Conservation (phyloP, 30 jellyfish, hydroid and myxozoan species). For the Turritopsis dohrnii region DNA sequence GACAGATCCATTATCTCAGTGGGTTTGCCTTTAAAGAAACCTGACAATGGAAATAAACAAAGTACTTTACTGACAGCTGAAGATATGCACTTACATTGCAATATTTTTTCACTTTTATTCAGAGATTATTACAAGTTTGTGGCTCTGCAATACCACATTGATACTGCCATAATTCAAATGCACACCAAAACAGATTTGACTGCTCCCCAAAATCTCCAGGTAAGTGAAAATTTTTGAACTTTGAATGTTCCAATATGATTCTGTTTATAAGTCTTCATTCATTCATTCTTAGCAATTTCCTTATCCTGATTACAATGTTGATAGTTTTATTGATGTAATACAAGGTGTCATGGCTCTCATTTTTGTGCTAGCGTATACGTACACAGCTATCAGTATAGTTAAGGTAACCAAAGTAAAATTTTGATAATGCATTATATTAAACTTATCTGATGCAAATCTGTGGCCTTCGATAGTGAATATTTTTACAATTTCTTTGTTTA, state of each 20-base stretch:
- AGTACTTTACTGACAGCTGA: too few relatives aligned
- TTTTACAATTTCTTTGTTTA: too few relatives aligned
- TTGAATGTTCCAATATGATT: too few relatives aligned
- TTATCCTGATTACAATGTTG: constrained; percentile 62
- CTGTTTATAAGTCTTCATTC: neutral
- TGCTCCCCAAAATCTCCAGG: constrained; percentile 37
- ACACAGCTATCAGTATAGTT: constrained; percentile 73
- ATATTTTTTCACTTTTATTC: neutral
- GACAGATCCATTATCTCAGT: too few relatives aligned
- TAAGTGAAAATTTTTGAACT: neutral
- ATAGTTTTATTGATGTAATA: constrained; percentile 50
- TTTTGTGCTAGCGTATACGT: constrained; percentile 72
- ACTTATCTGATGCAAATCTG: too few relatives aligned
- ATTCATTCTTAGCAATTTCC: constrained; percentile 77
- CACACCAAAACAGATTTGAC: constrained; percentile 39
- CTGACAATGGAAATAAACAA: too few relatives aligned
- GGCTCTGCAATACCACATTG: constrained; percentile 74
- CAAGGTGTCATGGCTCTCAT: constrained; percentile 68
- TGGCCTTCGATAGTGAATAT: too few relatives aligned
- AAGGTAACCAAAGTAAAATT: too few relatives aligned
- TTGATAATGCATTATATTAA: too few relatives aligned
- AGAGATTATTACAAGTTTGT: constrained; percentile 43
- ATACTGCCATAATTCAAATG: constrained; percentile 49
- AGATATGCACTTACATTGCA: neutral
- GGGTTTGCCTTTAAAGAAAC: too few relatives aligned